Percentiles rank a stretch among this genome's conserved stretches.
Evolutionary conservation across 2,888 invertebrate species (phyloP).

Genomic region (Athalia cordata): DNA sequence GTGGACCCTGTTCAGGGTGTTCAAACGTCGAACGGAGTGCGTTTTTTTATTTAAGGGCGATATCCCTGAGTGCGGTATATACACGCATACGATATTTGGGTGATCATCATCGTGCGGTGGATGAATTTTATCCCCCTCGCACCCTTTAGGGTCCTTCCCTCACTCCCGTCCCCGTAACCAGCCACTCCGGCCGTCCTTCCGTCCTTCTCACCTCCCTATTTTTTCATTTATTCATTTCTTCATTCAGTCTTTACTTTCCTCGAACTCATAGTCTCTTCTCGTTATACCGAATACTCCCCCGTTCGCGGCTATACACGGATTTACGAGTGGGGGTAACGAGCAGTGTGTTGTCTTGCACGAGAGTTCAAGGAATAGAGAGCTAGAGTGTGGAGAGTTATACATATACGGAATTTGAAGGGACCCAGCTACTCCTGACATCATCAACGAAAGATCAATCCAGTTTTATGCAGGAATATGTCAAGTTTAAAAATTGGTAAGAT

Average conservation of each 20-base stretch:
- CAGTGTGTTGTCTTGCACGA: conserved; percentile 55
- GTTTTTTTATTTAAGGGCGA: neutral
- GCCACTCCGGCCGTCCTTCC: conserved; percentile 42
- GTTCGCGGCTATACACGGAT: conserved; percentile 64
- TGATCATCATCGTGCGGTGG: conserved; percentile 52
- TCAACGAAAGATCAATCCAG: conserved; percentile 59
- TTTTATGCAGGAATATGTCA: conserved; percentile 77
- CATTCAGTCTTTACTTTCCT: conserved; percentile 25
- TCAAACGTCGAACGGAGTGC: conserved; percentile 16
- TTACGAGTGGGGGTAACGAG: conserved; percentile 69
- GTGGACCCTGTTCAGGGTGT: conserved; percentile 42
- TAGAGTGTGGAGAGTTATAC: neutral
- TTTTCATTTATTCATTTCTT: conserved; percentile 48
- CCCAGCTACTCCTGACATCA: neutral
- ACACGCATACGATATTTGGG: conserved; percentile 11
- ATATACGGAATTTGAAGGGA: neutral
- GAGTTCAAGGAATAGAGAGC: neutral
- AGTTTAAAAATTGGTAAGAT: conserved; percentile 79
- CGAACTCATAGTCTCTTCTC: conserved; percentile 38
- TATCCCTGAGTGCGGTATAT: neutral
- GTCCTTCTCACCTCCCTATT: neutral
- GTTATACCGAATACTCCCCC: conserved; percentile 55
- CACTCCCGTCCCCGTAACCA: conserved; percentile 55
- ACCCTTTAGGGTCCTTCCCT: conserved; percentile 57
- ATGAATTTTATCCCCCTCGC: conserved; percentile 58